Evolutionary conservation across 2,113 vertebrate genomes (phyloP), one percentile per base, ranked within the genome.

Genomic region (Gymnorhina tibicen): DNA sequence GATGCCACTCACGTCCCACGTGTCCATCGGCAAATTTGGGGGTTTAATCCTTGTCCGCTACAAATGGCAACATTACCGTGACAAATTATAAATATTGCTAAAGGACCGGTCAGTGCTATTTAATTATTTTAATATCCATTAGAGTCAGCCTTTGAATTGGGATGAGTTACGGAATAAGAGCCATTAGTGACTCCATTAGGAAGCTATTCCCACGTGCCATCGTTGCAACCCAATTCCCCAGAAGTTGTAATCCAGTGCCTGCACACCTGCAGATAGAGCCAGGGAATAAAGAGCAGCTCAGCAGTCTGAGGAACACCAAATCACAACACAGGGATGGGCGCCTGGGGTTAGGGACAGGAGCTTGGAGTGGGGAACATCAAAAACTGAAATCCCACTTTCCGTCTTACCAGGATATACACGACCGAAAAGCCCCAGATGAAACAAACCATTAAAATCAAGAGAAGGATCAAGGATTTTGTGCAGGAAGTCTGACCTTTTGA

Each of bases 161-260:
- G 52, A 70, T 47, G 68, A 78, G 64, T 13, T 96, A 39, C 35
- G 76, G 77, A 75, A 72, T 41, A 78, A 78, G 2, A 75, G 60
- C n/a, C 80, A 75, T 92, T 81, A 91, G 47, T 85, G 76, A 56
- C 60, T 87, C 80, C 80, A 87, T 75, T 55, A 89, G 83, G 73
- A 89, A 87, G 70, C 44, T 64, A 47, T 76, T 92, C 62, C 74
- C 15, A 5, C 2, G 4, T 62, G 81, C 58, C 1, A 0, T 24
- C 49, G 64, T 46, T 70, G 83, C 58, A 81, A 67, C 55, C 42
- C 75, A 93, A 26, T 72, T 91, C 76, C 83, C 69, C 73, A 64
- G 79, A 78, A 93, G 80, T 35, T 58, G 35, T 37, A 72, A 72
- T 28, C 30, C 28, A 22, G 42, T 6, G 39, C 39, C 69, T 83